phyloP scores from a whole-genome alignment of 2,888 invertebrate species.

The Phaedon cochleariae region DNA sequence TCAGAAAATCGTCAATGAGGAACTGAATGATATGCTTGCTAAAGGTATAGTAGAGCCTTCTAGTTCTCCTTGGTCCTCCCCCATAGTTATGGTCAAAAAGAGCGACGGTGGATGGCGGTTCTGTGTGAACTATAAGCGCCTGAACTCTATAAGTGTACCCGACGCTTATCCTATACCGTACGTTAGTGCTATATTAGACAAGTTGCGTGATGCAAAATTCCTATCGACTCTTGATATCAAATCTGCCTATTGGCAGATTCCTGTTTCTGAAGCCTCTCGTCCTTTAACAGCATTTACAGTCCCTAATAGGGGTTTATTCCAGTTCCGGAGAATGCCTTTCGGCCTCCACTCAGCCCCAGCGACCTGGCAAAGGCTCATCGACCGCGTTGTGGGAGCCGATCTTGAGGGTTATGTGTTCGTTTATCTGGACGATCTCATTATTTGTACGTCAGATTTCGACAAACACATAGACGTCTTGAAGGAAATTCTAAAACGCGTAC shows the following conservation, averaged over 20 bases:
- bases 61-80: too few relatives aligned
- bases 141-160: slow-evolving; percentile 37
- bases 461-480: slow-evolving; percentile 36
- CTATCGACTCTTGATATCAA: slow-evolving; percentile 31
- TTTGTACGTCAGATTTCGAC: slow-evolving; percentile 32
- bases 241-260: slow-evolving; percentile 31
- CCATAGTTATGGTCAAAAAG: too few relatives aligned
- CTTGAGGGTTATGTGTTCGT: slow-evolving; percentile 39
- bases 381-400: slow-evolving; percentile 37
- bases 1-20: too few relatives aligned
- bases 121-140: slow-evolving; percentile 40
- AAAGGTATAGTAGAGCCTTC: too few relatives aligned
- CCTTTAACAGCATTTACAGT: slow-evolving; percentile 23
- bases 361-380: slow-evolving; percentile 29
- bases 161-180: slow-evolving; percentile 30
- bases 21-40: too few relatives aligned
- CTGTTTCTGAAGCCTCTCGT: slow-evolving; percentile 15
- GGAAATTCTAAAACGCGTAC: slow-evolving; percentile 40
- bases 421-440: slow-evolving; percentile 36
- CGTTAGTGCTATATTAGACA: slow-evolving; percentile 22
- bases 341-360: slow-evolving; percentile 41
- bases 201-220: slow-evolving; percentile 24
- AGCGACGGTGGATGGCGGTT: too few relatives aligned
- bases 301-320: slow-evolving; percentile 14
- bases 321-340: slow-evolving; percentile 40